A percentile compares a stretch with the other conserved stretches of the same genome.
phyloP scores from a whole-genome alignment of 2,797 vertebrate species.

The Xyrichtys novacula region DNA sequence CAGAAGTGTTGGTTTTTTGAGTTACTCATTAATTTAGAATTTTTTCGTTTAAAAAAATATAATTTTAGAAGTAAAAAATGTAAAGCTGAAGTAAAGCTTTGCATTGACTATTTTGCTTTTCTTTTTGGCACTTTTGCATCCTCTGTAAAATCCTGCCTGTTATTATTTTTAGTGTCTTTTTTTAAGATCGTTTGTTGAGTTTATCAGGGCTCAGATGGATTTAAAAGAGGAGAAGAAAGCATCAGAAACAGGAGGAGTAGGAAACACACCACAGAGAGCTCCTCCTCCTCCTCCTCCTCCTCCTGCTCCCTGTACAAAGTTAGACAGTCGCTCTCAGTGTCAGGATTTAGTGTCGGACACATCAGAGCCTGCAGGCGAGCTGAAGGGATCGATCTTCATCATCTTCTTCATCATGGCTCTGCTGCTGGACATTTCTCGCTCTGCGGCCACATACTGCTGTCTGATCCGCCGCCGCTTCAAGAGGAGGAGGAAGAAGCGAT shows the following conservation, averaged over 20 bases:
- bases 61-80: too few species aligned
- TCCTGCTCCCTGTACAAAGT: conserved; percentile 41
- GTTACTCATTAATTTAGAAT: too few species aligned
- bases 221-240: not conserved
- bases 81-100: too few species aligned
- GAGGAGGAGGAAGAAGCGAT: conserved; percentile 84
- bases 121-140: too few species aligned
- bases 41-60: too few species aligned
- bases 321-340: conserved; percentile 25
- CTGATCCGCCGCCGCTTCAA: conserved; percentile 61
- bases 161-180: too few species aligned
- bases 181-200: conserved; percentile 6
- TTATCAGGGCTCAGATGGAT: not conserved
- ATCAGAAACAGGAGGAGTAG: conserved; percentile 14
- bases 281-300: conserved; percentile 7
- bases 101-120: too few species aligned
- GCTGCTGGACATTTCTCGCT: conserved; percentile 36
- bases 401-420: conserved; percentile 71
- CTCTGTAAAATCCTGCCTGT: too few species aligned
- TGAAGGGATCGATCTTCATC: not conserved
- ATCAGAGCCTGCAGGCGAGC: conserved; percentile 22
- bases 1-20: too few species aligned
- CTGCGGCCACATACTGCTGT: conserved; percentile 59
- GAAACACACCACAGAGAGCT: conserved; percentile 31
- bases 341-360: conserved; percentile 11